Percentiles rank a stretch among this genome's conserved stretches.
phyloP scores from a whole-genome alignment of 2,113 vertebrate species.

The Climacteris rufus region DNA sequence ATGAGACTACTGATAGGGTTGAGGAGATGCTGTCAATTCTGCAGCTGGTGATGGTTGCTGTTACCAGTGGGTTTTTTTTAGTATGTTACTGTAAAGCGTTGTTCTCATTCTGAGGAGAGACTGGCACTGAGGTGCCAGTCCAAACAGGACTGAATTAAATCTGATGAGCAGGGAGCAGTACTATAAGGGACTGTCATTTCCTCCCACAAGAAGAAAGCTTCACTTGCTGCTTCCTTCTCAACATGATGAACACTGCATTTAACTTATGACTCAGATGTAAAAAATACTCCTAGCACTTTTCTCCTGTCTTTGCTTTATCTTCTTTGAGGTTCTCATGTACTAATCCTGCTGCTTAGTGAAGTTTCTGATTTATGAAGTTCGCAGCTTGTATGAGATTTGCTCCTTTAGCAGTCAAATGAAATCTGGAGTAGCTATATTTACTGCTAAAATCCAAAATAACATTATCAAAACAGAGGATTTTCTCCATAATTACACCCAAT shows the following conservation, averaged over 20 bases:
- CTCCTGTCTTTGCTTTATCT: not conserved
- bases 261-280: not conserved
- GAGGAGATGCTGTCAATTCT: not conserved
- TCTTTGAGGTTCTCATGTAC: not conserved
- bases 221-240: not conserved
- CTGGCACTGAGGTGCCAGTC: not conserved
- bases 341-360: not conserved
- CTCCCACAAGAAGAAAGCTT: not conserved
- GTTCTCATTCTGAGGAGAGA: not conserved
- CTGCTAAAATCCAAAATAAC: not conserved
- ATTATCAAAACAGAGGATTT: not conserved
- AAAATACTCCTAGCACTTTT: not conserved
- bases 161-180: not conserved
- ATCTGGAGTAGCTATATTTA: not conserved
- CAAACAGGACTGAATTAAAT: not conserved
- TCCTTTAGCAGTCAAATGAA: not conserved
- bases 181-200: not conserved
- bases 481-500: not conserved
- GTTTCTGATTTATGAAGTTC: not conserved
- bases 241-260: not conserved
- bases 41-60: not conserved
- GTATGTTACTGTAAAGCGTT: not conserved
- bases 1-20: accelerated
- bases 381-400: not conserved
- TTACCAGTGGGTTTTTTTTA: not conserved